A percentile compares a stretch with the other conserved stretches of the same genome.
Evolutionary conservation across 2,113 vertebrate genomes (phyloP).

Genomic region (Stomatorhinus ivindoensis): DNA sequence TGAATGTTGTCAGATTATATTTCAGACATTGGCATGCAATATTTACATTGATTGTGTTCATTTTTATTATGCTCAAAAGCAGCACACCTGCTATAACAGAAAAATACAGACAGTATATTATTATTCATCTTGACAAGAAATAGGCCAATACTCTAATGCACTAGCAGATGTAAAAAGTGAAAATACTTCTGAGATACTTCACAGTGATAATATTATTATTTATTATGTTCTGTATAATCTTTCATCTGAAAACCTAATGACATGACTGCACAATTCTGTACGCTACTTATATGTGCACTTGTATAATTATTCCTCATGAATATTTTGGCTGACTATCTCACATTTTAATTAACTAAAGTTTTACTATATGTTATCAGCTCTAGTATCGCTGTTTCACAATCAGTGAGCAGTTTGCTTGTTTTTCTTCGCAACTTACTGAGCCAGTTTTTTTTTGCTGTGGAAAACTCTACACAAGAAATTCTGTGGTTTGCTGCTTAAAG

Average conservation of each 20-base stretch:
- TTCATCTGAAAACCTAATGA: neutral
- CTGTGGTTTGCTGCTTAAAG: conserved; percentile 3
- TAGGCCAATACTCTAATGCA: neutral
- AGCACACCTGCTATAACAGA: neutral
- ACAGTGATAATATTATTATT: neutral
- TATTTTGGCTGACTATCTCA: neutral
- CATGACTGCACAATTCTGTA: neutral
- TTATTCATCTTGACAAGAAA: neutral
- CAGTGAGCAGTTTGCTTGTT: neutral
- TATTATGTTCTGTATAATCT: neutral
- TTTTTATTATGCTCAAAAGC: neutral
- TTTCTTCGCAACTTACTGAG: neutral
- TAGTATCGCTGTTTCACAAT: neutral
- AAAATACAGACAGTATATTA: neutral
- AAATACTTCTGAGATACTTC: neutral
- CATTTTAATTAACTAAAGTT: neutral
- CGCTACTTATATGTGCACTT: neutral
- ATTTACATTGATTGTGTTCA: neutral
- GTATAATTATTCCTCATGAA: neutral
- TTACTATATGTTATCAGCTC: neutral
- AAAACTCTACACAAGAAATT: conserved; percentile 6
- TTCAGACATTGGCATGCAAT: neutral
- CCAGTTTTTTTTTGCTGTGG: neutral
- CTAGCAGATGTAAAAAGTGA: neutral
- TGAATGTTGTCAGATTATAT: neutral